Conservation (phyloP, 2,797 vertebrate genomes). For the Poecile montanus region DNA sequence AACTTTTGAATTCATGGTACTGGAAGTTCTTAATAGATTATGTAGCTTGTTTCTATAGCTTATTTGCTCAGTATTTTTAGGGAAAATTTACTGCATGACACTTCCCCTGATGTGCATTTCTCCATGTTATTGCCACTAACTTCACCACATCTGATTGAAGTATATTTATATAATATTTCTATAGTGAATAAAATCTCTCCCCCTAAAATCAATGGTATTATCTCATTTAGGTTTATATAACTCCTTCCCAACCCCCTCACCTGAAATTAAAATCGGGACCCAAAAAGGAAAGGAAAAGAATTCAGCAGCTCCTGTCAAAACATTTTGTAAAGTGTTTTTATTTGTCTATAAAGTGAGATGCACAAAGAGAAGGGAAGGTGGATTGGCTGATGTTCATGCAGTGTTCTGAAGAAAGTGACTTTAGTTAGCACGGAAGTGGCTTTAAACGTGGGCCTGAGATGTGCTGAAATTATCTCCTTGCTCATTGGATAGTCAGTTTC, state of each 20-base stretch:
- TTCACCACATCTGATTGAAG: background rate
- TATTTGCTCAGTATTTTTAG: background rate
- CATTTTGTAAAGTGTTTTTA: too few species aligned
- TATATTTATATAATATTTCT: background rate
- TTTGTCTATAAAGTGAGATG: background rate
- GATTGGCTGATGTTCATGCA: background rate
- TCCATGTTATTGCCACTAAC: background rate
- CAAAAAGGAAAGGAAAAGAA: too few species aligned
- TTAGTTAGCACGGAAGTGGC: background rate
- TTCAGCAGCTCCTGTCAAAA: too few species aligned
- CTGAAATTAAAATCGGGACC: background rate
- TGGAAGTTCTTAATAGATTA: background rate
- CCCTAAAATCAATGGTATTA: background rate
- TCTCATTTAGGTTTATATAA: background rate
- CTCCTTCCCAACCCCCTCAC: accelerated
- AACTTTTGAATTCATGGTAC: background rate
- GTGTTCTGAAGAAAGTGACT: slow-evolving; percentile 18
- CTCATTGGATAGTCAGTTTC: background rate
- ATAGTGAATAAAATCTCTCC: background rate
- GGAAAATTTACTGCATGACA: background rate
- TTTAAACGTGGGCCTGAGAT: background rate
- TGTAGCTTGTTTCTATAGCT: background rate
- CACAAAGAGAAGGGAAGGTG: background rate
- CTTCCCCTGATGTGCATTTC: background rate
- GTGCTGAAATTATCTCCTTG: background rate